Evolutionary conservation across 2,888 invertebrate species (phyloP).

Genomic region (Zaprionus obscuricornis): DNA sequence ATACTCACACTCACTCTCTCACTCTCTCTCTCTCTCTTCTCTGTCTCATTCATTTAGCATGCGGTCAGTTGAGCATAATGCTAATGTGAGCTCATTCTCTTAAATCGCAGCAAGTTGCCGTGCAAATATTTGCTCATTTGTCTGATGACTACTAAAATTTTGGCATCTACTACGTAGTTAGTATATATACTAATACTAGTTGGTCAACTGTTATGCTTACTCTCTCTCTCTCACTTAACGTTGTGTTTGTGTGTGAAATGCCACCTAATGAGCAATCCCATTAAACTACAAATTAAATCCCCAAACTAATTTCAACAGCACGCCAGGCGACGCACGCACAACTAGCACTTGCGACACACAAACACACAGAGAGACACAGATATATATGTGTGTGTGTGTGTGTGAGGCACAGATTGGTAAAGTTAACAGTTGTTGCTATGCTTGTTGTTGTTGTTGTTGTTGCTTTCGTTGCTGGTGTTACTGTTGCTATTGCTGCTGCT

Average conservation of each 20-base stretch:
- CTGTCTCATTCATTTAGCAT: too few relatives aligned
- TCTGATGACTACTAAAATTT: constrained; percentile 6
- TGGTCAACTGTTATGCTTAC: not conserved
- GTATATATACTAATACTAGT: not conserved
- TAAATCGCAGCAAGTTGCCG: not conserved
- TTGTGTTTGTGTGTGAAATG: constrained; percentile 23
- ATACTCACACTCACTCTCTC: too few relatives aligned
- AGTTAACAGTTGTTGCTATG: constrained; percentile 25
- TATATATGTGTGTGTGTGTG: not conserved
- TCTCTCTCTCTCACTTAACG: not conserved
- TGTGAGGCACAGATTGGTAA: constrained; percentile 6
- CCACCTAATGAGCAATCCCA: constrained; percentile 60
- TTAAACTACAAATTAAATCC: constrained; percentile 61
- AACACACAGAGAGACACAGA: not conserved
- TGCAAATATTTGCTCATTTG: constrained; percentile 30
- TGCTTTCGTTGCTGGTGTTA: constrained; percentile 5
- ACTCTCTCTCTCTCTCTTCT: too few relatives aligned
- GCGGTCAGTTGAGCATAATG: too few relatives aligned
- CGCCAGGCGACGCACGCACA: constrained; percentile 35
- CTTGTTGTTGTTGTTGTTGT: constrained; percentile 16
- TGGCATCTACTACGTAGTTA: not conserved
- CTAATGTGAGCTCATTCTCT: constrained; percentile 11
- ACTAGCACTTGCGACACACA: not conserved
- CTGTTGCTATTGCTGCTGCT: too few relatives aligned
- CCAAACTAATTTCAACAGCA: constrained; percentile 58